Conservation (phyloP, 2,113 vertebrate genomes). For the Saguinus imperator region DNA sequence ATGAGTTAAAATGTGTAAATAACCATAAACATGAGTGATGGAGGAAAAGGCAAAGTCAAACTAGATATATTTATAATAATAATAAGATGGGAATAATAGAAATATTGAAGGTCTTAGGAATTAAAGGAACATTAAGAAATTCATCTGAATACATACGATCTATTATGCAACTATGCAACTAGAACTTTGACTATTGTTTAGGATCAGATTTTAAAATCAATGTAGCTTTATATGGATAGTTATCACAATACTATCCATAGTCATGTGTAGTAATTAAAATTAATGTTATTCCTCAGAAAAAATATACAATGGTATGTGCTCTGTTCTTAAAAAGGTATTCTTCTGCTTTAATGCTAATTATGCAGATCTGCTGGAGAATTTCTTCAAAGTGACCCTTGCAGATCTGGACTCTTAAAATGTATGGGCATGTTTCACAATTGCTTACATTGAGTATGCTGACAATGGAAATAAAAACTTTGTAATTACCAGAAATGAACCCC, state of each 20-base stretch:
- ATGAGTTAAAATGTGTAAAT: not conserved
- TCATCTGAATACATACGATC: not conserved
- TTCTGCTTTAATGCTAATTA: not conserved
- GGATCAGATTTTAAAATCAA: not conserved
- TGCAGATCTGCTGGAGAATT: not conserved
- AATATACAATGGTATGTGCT: not conserved
- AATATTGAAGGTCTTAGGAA: not conserved
- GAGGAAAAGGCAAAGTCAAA: not conserved
- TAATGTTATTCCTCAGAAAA: not conserved
- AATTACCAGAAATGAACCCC: not conserved
- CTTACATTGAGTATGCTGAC: not conserved
- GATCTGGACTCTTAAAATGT: not conserved
- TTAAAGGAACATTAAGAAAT: slow-evolving; percentile 31
- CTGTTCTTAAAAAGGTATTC: not conserved
- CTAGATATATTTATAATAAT: not conserved
- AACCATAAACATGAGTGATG: not conserved
- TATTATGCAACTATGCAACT: not conserved
- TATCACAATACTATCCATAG: not conserved
- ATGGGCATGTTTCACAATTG: not conserved
- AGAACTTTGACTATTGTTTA: not conserved
- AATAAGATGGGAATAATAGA: not conserved
- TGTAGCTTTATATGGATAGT: not conserved
- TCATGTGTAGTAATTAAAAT: not conserved
- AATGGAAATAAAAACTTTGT: slow-evolving; percentile 6
- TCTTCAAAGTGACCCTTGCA: not conserved